A percentile compares a stretch with the other conserved stretches of the same genome.
Conservation (phyloP, 2,797 vertebrate genomes). For the Distichodus sexfasciatus region DNA sequence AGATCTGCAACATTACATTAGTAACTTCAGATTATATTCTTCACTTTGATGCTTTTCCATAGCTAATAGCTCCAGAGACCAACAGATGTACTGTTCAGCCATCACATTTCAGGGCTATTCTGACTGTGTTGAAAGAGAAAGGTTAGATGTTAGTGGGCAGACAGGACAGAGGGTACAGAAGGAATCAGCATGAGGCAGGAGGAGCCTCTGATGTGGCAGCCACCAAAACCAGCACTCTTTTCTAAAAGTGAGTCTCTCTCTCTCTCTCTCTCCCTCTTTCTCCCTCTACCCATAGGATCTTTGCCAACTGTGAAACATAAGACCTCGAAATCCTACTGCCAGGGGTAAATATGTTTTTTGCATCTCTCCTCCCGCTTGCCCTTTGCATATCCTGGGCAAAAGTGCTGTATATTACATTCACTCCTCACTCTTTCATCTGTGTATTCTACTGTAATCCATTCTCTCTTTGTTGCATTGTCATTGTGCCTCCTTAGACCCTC, state of each 20-base stretch:
- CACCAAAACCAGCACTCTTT: conserved; percentile 63
- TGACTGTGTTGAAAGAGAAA: conserved; percentile 44
- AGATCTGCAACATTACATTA: conserved; percentile 9
- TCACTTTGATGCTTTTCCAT: conserved; percentile 34
- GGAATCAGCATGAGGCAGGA: conserved; percentile 23
- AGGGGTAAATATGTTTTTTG: conserved; percentile 86
- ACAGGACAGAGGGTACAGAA: conserved; percentile 49
- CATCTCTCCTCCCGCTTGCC: conserved; percentile 39
- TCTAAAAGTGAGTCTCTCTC: conserved; percentile 63
- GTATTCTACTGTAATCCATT: neutral
- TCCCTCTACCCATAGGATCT: conserved; percentile 51
- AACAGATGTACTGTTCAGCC: conserved; percentile 48
- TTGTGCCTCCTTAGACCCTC: conserved; percentile 39
- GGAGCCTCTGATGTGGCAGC: conserved; percentile 64
- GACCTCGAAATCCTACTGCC: conserved; percentile 71
- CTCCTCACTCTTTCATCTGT: conserved; percentile 7
- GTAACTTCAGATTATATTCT: conserved; percentile 13
- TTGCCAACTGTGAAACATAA: conserved; percentile 82
- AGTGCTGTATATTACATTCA: conserved; percentile 16
- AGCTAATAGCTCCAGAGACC: conserved; percentile 13
- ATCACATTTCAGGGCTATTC: conserved; percentile 43
- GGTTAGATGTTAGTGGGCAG: conserved; percentile 40
- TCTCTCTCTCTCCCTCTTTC: conserved; percentile 4
- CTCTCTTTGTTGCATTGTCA: conserved; percentile 25
- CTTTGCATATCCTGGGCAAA: conserved; percentile 18